Base-by-base conservation (phyloP, 2,113 vertebrate genomes). In the Dinomys branickii region DNA sequence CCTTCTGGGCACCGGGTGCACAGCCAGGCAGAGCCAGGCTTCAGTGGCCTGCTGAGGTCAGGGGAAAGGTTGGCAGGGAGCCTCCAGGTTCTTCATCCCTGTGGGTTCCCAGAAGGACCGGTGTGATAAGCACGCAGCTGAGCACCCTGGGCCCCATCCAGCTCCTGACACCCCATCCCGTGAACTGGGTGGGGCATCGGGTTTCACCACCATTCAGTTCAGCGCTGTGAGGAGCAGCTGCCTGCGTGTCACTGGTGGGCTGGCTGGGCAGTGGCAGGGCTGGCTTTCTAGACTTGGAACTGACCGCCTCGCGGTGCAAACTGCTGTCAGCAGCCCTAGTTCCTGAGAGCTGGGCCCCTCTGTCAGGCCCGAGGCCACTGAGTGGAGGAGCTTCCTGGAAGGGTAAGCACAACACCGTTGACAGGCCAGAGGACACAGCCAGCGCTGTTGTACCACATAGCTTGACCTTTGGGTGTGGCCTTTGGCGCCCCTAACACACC, bases 1-100 rank as follows among this genome's bases (percentile, higher is more conserved):
- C 88, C 98, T 98, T 94, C 97, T 97, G 98, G 97, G 85, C 7
- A 0, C 30, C 1, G 3, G 44, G 59, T 10, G 63, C 78, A 63
- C 52, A 77, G 81, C 52, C 52, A 78, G 61, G 56, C 50, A 73
- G 92, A 73, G 65, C 38, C 77, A 24, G 56, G 52, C n/a, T 6
- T 1, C 5, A 38, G 26, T 30, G 26, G 16, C n/a, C 73, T 7
- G 24, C 41, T 1, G 35, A 63, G 82, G 47, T 7, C 16, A 38
- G 47, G 59, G 38, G 47, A 28, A n/a, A 19, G 28, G 5, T 80
- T 82, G 50, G 38, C 33, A 59, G 50, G 8, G 67, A 44, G 71
- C 41, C 69, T 33, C 69, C 26, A 22, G 83, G 58, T 85, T 59
- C 38, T 59, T 33, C 26, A 11, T 56, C 63, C 75, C 50, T 28